Evolutionary conservation across 2,888 invertebrate genomes (phyloP).

Genomic region (Hydriomena furcata): DNA sequence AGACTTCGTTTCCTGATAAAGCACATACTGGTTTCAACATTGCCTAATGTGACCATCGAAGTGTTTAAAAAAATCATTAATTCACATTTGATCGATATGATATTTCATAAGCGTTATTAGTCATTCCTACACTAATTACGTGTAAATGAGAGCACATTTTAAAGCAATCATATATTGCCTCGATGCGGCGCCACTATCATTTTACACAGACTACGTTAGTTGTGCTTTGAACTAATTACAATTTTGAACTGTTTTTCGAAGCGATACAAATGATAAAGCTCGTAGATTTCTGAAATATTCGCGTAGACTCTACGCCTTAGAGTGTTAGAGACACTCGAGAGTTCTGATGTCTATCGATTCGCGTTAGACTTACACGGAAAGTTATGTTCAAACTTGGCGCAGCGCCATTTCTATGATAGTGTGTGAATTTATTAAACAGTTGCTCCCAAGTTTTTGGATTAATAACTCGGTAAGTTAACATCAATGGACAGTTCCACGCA

Average conservation of each 20-base stretch:
- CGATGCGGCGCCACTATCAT: too few species aligned
- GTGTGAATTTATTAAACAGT: constrained; percentile 35
- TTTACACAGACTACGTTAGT: too few species aligned
- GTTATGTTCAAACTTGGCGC: constrained; percentile 30
- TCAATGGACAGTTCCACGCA: constrained; percentile 45
- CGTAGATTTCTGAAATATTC: too few species aligned
- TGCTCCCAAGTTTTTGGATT: constrained; percentile 40
- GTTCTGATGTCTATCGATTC: constrained; percentile 29
- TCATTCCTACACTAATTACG: not conserved
- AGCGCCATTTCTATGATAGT: constrained; percentile 31
- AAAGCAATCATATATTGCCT: not conserved
- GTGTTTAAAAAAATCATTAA: too few species aligned
- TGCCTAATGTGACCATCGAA: constrained; percentile 4
- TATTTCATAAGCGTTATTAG: too few species aligned
- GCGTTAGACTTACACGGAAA: constrained; percentile 24
- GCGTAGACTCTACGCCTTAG: too few species aligned
- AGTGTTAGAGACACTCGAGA: too few species aligned
- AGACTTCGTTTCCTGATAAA: not conserved
- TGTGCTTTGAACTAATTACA: too few species aligned
- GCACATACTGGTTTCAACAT: constrained; percentile 5
- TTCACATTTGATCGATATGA: too few species aligned
- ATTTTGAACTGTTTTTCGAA: too few species aligned
- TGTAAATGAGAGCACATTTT: not conserved
- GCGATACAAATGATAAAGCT: too few species aligned
- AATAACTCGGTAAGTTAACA: constrained; percentile 43